Conservation (phyloP, 2,797 vertebrate species). For the Takifugu rubripes region DNA sequence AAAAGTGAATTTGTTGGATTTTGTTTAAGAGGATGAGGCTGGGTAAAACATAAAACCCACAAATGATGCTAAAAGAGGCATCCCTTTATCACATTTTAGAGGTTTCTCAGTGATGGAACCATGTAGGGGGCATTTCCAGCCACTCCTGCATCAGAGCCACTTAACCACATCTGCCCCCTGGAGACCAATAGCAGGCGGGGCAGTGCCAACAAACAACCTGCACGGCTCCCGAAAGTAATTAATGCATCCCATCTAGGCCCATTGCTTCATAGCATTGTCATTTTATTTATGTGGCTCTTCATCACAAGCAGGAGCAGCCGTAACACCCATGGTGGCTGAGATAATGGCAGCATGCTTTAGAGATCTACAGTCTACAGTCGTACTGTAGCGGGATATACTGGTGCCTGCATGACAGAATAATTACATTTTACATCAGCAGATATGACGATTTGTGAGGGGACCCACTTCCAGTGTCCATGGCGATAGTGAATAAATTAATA, state of each 20-base stretch:
- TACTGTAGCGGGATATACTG: not conserved
- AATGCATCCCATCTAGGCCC: slow-evolving; percentile 9
- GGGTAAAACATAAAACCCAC: no score
- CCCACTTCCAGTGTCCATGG: slow-evolving; percentile 36
- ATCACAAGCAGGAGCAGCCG: not conserved
- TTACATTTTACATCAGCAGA: no score
- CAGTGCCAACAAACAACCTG: slow-evolving; percentile 13
- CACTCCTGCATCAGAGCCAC: slow-evolving; percentile 4
- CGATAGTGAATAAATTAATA: slow-evolving; percentile 32
- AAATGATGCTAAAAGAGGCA: no score
- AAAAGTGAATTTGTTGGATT: no score
- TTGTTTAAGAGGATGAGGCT: no score
- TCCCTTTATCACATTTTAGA: no score
- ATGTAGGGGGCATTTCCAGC: slow-evolving; percentile 5
- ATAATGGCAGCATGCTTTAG: not conserved
- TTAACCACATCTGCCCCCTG: slow-evolving; percentile 15
- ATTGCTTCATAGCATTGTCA: slow-evolving; percentile 7
- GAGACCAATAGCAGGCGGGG: slow-evolving; percentile 13
- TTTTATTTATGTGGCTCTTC: slow-evolving; percentile 5
- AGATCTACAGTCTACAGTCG: no score
- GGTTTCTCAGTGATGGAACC: not conserved
- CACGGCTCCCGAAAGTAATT: slow-evolving; percentile 14
- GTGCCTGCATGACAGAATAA: not conserved
- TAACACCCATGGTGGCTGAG: no score
- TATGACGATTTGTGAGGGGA: not conserved